Evolutionary conservation across 2,113 vertebrate genomes (phyloP).

Genomic region (Saguinus imperator): DNA sequence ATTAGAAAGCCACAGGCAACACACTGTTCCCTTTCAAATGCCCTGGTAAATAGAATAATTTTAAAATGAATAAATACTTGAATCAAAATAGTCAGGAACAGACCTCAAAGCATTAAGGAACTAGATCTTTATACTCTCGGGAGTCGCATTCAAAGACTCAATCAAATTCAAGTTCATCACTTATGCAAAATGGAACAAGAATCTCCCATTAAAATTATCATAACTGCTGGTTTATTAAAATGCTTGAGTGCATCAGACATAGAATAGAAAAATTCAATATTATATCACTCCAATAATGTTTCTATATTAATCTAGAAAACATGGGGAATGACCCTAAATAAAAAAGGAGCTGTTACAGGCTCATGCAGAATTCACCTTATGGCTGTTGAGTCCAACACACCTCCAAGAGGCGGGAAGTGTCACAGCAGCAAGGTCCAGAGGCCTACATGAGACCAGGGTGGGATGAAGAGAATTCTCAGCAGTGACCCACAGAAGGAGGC

Average conservation of each 20-base stretch:
- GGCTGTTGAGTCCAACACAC: background rate
- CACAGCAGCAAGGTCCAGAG: background rate
- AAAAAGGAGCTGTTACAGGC: background rate
- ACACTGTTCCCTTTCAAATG: constrained; percentile 55
- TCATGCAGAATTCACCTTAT: background rate
- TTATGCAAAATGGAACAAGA: constrained; percentile 59
- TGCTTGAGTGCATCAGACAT: constrained; percentile 11
- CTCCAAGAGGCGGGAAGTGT: background rate
- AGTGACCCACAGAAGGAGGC: background rate
- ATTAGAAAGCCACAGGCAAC: constrained; percentile 59
- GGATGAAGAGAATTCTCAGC: no score
- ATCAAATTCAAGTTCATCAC: constrained; percentile 67
- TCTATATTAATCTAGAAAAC: background rate
- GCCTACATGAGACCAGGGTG: background rate
- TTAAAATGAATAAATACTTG: constrained; percentile 47
- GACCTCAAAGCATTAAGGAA: constrained; percentile 54
- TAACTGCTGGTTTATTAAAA: constrained; percentile 61
- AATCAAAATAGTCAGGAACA: constrained; percentile 60
- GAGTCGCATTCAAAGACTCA: constrained; percentile 60
- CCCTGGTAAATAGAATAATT: constrained; percentile 26
- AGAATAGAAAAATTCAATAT: constrained; percentile 23
- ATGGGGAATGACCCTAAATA: background rate
- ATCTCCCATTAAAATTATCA: constrained; percentile 66
- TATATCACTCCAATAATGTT: background rate
- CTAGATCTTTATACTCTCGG: constrained; percentile 46